phyloP scores from a whole-genome alignment of 1,140 invertebrate genomes.

The Doryteuthis pealeii region DNA sequence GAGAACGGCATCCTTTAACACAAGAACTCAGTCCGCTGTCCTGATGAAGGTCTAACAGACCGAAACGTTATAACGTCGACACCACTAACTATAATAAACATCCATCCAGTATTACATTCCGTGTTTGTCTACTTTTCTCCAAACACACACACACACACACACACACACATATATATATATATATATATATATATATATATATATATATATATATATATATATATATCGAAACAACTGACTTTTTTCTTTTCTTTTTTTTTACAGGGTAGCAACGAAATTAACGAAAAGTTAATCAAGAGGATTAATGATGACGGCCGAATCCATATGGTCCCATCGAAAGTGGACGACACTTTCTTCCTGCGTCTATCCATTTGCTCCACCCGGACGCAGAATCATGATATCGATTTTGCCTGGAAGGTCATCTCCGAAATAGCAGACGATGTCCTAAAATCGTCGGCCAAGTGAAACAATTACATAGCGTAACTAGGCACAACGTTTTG shows the following conservation, averaged over 20 bases:
- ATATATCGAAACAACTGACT: no score
- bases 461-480: background rate
- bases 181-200: no score
- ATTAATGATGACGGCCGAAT: slow-evolving; percentile 79
- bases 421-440: slow-evolving; percentile 63
- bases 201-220: no score
- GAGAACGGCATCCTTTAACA: no score
- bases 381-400: slow-evolving; percentile 70
- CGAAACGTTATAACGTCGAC: no score
- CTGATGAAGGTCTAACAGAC: no score
- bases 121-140: no score
- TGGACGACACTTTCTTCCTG: slow-evolving; percentile 67
- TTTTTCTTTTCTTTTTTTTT: slow-evolving; percentile 31
- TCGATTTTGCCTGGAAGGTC: slow-evolving; percentile 81
- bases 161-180: no score
- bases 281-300: slow-evolving; percentile 73
- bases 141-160: no score
- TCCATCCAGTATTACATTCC: no score
- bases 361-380: slow-evolving; percentile 82
- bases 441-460: slow-evolving; percentile 14
- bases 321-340: slow-evolving; percentile 78
- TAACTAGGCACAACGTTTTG: background rate
- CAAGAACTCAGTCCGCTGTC: no score
- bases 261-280: slow-evolving; percentile 73
- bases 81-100: no score